Conservation (phyloP, 1,140 invertebrate genomes). For the Himalopsyche phryganea region DNA sequence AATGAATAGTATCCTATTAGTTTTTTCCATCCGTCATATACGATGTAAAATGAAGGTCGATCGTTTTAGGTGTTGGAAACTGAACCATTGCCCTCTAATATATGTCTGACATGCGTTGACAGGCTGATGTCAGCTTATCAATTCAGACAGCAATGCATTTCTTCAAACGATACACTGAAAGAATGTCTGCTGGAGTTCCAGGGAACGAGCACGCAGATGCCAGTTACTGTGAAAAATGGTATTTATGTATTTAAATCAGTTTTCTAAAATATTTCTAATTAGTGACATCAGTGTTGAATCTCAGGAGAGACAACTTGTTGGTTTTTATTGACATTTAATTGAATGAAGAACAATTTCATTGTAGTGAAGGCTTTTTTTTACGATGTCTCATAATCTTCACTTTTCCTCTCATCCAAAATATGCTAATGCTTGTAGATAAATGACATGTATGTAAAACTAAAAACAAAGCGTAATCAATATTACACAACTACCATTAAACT, state of each 20-base stretch:
- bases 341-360: too few relatives aligned
- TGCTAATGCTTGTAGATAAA: too few relatives aligned
- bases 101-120: constrained; percentile 51
- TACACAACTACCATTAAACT: too few relatives aligned
- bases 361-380: too few relatives aligned
- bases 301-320: neutral
- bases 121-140: constrained; percentile 50
- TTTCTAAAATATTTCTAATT: too few relatives aligned
- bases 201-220: constrained; percentile 20
- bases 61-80: constrained; percentile 47
- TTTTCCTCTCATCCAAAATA: too few relatives aligned
- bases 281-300: too few relatives aligned
- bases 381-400: too few relatives aligned
- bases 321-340: neutral
- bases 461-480: too few relatives aligned
- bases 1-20: neutral
- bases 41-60: neutral
- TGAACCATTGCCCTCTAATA: constrained; percentile 49
- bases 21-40: neutral
- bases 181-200: constrained; percentile 50
- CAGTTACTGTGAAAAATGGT: constrained; percentile 17
- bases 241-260: neutral
- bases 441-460: too few relatives aligned
- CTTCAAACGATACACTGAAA: constrained; percentile 48
- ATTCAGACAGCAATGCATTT: constrained; percentile 50